phyloP scores from a whole-genome alignment of 2,113 vertebrate genomes.

The rat (Rattus norvegicus) region GRCr8 NC_086025.1:65304501-65305000 shows the following conservation, averaged over 20 bases:
- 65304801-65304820: neutral
- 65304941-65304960: neutral
- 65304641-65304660: neutral
- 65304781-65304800: neutral
- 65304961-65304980: neutral
- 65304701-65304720: neutral
- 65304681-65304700: neutral
- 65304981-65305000: neutral
- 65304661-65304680: fast-evolving
- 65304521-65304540: neutral
- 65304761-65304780: neutral
- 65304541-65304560: neutral
- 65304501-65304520: neutral
- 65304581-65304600: neutral
- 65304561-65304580: neutral
- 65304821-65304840: neutral
- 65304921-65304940: neutral
- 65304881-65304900: neutral
- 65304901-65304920: neutral
- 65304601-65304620: neutral
- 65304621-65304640: neutral
- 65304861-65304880: neutral
- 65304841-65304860: neutral
- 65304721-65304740: neutral
- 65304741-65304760: neutral